Conservation (phyloP, 2,113 vertebrate species). For the Proterorhinus semilunaris region DNA sequence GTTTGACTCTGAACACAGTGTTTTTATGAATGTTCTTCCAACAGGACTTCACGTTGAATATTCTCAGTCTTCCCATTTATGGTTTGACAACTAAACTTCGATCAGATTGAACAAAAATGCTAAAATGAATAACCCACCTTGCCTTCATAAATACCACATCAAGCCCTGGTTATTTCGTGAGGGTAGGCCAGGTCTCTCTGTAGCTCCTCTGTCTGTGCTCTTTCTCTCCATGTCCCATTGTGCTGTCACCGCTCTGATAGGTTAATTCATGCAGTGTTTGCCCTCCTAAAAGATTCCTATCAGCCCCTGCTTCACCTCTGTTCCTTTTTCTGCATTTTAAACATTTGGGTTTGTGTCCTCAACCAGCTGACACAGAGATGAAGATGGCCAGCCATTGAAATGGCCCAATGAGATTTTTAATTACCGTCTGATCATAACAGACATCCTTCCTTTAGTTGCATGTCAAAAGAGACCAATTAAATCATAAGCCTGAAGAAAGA, state of each 20-base stretch:
- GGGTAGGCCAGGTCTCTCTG: background rate
- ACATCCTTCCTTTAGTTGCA: background rate
- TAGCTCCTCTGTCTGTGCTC: background rate
- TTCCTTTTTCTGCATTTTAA: slow-evolving; percentile 59
- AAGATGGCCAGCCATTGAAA: slow-evolving; percentile 20
- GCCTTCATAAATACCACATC: too few species aligned
- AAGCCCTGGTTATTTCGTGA: background rate
- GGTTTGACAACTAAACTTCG: too few species aligned
- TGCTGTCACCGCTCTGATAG: slow-evolving; percentile 51
- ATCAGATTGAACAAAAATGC: too few species aligned
- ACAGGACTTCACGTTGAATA: too few species aligned
- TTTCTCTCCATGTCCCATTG: slow-evolving; percentile 14
- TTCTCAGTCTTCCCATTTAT: too few species aligned
- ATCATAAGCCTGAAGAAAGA: background rate
- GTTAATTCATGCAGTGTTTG: slow-evolving; percentile 67
- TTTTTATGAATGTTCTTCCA: too few species aligned
- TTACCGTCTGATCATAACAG: background rate
- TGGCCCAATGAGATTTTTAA: background rate
- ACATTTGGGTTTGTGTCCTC: slow-evolving; percentile 68
- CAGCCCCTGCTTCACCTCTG: slow-evolving; percentile 51
- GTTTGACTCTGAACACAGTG: too few species aligned
- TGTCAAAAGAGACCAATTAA: slow-evolving; percentile 1
- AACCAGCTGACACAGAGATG: slow-evolving; percentile 22
- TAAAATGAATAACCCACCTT: too few species aligned
- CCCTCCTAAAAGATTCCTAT: slow-evolving; percentile 60